phyloP scores from a whole-genome alignment of 2,113 vertebrate genomes.

The Gallinago undulata region DNA sequence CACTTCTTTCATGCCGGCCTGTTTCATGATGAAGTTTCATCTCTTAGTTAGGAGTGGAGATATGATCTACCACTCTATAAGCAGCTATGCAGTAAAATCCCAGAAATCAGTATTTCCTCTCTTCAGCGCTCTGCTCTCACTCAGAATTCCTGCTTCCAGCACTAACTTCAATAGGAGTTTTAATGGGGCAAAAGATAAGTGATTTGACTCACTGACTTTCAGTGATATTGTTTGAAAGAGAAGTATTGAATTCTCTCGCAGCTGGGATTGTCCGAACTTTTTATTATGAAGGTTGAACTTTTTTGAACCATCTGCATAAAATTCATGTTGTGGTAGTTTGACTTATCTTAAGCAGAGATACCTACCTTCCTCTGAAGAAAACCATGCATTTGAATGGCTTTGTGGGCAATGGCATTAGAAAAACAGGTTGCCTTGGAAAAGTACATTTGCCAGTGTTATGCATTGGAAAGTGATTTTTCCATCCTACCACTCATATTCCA shows the following conservation, averaged over 20 bases:
- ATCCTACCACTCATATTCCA: background rate
- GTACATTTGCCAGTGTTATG: slow-evolving; percentile 3
- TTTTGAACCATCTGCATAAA: background rate
- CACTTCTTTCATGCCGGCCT: slow-evolving; percentile 9
- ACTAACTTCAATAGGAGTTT: background rate
- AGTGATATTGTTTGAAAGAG: background rate
- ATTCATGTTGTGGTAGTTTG: background rate
- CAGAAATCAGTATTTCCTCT: background rate
- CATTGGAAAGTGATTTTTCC: slow-evolving; percentile 43
- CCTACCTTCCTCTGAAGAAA: background rate
- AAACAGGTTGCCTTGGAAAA: slow-evolving; percentile 55
- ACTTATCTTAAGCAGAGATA: background rate
- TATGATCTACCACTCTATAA: background rate
- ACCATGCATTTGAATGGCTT: background rate
- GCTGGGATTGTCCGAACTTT: background rate
- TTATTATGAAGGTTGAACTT: background rate
- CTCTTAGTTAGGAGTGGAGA: background rate
- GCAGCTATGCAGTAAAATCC: background rate
- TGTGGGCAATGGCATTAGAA: slow-evolving; percentile 32
- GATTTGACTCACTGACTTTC: background rate
- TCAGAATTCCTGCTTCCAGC: background rate
- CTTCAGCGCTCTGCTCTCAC: background rate
- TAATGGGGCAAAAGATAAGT: background rate
- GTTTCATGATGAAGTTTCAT: background rate
- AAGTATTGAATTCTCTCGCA: background rate